These are phyloP conservation scores for Itoplectis maculator DNA, from an alignment of 2,888 invertebrate species.

Conservation along the genomic window DNA sequence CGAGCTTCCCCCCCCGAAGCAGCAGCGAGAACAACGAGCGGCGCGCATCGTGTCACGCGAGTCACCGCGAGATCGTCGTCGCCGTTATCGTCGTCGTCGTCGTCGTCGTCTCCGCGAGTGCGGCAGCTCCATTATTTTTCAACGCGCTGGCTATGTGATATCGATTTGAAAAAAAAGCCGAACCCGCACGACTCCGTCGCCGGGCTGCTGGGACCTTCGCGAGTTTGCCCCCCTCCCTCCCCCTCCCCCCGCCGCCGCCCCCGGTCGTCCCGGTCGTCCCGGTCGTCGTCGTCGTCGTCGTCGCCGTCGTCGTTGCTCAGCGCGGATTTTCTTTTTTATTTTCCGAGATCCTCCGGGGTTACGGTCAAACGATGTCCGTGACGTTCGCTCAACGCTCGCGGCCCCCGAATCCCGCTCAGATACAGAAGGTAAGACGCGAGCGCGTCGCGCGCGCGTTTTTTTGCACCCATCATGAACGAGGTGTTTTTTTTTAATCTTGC, in stretches of 20 bases:
- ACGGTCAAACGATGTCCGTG: conserved; percentile 88
- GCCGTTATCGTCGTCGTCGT: not conserved
- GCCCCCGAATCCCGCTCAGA: conserved; percentile 93
- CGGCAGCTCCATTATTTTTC: conserved; percentile 30
- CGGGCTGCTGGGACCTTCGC: conserved; percentile 11
- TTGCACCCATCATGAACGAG: conserved; percentile 32
- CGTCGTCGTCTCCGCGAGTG: not conserved
- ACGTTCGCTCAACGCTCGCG: conserved; percentile 91
- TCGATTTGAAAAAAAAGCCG: conserved; percentile 65
- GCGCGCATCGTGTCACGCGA: too few species aligned
- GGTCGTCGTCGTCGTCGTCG: too few species aligned
- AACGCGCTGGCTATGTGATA: conserved; percentile 54
- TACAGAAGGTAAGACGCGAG: conserved; percentile 88
- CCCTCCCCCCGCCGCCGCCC: too few species aligned
- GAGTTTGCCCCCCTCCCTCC: not conserved
- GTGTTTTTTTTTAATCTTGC: conserved; percentile 36
- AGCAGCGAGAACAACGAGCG: not conserved
- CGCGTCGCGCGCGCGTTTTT: not conserved
- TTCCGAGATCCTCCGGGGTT: not conserved
- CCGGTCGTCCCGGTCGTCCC: too few species aligned
- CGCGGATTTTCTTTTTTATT: conserved; percentile 34
- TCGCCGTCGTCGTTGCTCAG: conserved; percentile 7
- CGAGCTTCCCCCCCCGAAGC: conserved; percentile 13
- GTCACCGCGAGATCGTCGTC: not conserved
- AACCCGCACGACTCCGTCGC: conserved; percentile 53